Percentiles rank a stretch among this genome's conserved stretches.
Conservation (phyloP, 37 sponge, comb jelly and placozoan species). For the Halichondria panicea region DNA sequence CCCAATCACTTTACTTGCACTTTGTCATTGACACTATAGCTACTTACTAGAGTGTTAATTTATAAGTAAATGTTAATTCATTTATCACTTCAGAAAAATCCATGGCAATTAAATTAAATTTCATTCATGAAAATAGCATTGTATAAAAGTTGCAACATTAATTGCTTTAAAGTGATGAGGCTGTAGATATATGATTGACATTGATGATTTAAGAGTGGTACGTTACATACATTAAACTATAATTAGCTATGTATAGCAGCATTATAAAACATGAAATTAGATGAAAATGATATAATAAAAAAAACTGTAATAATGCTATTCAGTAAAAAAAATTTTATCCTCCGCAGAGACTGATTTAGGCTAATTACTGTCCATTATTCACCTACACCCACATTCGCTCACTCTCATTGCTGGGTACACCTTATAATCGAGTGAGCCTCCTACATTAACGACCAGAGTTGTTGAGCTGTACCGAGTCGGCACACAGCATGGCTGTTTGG, state of each 20-base stretch:
- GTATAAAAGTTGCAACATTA: neutral
- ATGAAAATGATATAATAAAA: neutral
- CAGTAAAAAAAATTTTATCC: slow-evolving; percentile 3
- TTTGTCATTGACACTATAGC: no score
- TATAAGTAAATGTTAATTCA: no score
- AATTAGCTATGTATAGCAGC: neutral
- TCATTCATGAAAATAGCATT: no score
- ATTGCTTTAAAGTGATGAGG: no score
- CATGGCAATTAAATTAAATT: no score
- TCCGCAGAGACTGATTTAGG: neutral
- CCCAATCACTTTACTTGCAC: no score
- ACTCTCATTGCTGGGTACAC: slow-evolving; percentile 31
- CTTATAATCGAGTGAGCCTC: neutral
- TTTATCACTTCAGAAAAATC: no score
- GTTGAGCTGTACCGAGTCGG: slow-evolving; percentile 39
- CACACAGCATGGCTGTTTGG: slow-evolving; percentile 41
- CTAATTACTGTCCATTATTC: neutral
- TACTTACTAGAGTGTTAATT: no score
- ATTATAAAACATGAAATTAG: neutral
- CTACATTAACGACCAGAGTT: neutral
- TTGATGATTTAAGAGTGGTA: neutral
- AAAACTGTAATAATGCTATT: neutral
- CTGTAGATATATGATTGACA: neutral
- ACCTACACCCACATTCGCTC: slow-evolving; percentile 56
- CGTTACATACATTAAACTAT: neutral